Conservation (phyloP, 2,797 vertebrate species). For the Sandelia bainsii region DNA sequence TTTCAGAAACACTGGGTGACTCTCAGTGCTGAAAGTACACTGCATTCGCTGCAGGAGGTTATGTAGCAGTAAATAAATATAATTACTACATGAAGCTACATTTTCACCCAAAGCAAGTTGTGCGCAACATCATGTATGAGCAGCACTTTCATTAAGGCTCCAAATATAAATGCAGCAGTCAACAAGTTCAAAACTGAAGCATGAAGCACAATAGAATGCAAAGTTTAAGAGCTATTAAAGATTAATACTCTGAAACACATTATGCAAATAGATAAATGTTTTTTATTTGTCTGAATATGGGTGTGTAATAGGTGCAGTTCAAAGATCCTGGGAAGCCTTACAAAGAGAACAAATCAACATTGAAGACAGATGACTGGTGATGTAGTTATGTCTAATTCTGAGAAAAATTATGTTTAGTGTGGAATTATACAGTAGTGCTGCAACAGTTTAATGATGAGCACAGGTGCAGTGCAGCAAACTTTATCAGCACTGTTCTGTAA, state of each 20-base stretch:
- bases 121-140: constrained; percentile 17
- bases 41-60: constrained; percentile 32
- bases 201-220: not conserved
- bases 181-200: constrained; percentile 33
- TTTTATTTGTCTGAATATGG: not conserved
- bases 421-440: not conserved
- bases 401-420: not conserved
- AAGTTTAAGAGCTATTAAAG: not conserved
- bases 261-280: not conserved
- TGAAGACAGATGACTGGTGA: not conserved
- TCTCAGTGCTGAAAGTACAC: constrained; percentile 17
- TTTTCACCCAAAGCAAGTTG: constrained; percentile 19
- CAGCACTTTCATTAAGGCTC: constrained; percentile 11
- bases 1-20: constrained; percentile 11
- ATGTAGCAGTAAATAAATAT: constrained; percentile 48
- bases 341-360: not conserved
- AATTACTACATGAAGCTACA: constrained; percentile 34
- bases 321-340: not conserved
- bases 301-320: not conserved
- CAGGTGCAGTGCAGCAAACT: constrained; percentile 3
- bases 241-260: not conserved
- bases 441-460: not conserved
- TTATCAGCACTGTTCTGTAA: constrained; percentile 8
- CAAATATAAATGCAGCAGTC: constrained; percentile 26
- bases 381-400: not conserved